Base-by-base conservation (phyloP, 2,797 vertebrate genomes). In the Lophius americanus region DNA sequence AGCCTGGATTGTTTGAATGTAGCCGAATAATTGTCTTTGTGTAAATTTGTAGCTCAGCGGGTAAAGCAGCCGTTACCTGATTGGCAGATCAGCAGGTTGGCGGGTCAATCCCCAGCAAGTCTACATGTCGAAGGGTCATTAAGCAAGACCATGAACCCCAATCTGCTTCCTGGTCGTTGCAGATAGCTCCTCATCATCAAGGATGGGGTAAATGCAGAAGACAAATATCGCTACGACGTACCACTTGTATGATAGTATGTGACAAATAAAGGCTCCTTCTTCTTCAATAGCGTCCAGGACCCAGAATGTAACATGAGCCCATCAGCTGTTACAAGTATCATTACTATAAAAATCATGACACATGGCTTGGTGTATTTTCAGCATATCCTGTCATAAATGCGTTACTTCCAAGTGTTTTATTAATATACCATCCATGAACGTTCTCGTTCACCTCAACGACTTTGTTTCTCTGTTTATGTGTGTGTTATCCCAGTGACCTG, bases 311-410 rank as follows among this genome's bases (percentile, higher is more conserved):
- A 86, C 63, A 63, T 59, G 67, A 85, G 68, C 58, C 65, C 73
- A 51, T 69, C 82, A 64, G 74, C 75, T 77, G 75, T 79, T 83
- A 84, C 73, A 80, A 68, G 60, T 73, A 77, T 73, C 80, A 85
- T 76, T 55, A 64, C 75, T 66, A 75, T 74, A 79, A 82, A 84
- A 75, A 81, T 56, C 74, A 52, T 14, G 41, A 51, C 70, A 75
- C 75, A 54, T 65, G 60, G 63, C 57, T 46, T 41, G 1, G 66
- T 70, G 75, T 82, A 79, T 78, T 83, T 88, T 78, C 42, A 43
- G 70, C 60, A 72, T 64, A 50, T 57, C 68, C 39, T 50, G 14
- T 62, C 70, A 73, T 64, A 60, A 74, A 73, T 64, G 60, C 59
- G 71, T 49, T 56, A 68, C 69, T 67, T 81, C 53, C 11, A 70